Conservation (phyloP, 2,113 vertebrate genomes). For the Scomber colias region DNA sequence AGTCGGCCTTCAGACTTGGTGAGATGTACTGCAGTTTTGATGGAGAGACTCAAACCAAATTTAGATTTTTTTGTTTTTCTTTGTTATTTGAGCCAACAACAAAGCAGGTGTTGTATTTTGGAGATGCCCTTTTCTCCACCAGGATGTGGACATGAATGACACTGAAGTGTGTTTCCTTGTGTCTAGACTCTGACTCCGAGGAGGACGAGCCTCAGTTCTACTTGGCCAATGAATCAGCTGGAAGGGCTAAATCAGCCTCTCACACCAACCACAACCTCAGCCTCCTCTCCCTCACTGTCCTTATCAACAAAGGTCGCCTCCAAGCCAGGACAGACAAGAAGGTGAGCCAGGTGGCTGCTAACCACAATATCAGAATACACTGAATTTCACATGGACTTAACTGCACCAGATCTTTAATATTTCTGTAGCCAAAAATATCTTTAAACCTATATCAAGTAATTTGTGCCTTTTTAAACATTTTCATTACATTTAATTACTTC, state of each 20-base stretch:
- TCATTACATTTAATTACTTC: background rate
- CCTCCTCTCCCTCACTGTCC: slow-evolving; percentile 87
- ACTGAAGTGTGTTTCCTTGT: background rate
- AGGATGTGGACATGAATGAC: background rate
- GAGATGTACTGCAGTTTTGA: slow-evolving; percentile 46
- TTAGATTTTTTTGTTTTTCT: background rate
- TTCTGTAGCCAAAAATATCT: background rate
- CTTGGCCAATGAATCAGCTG: slow-evolving; percentile 77
- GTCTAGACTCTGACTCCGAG: slow-evolving; percentile 90
- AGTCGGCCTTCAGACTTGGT: slow-evolving; percentile 92
- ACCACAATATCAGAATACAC: background rate
- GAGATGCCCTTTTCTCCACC: too few species aligned
- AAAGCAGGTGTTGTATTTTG: background rate
- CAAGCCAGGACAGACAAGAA: slow-evolving; percentile 89
- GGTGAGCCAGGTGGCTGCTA: slow-evolving; percentile 74
- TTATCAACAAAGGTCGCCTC: slow-evolving; percentile 89
- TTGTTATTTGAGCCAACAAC: background rate
- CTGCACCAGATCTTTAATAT: background rate
- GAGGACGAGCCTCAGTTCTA: slow-evolving; percentile 90
- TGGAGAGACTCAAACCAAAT: slow-evolving; percentile 13
- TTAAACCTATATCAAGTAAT: background rate
- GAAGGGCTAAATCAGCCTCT: slow-evolving; percentile 60
- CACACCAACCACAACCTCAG: slow-evolving; percentile 82
- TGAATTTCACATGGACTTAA: slow-evolving; percentile 1
- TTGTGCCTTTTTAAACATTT: background rate